phyloP scores from a whole-genome alignment of 2,888 invertebrate genomes.

The Lysandra coridon region DNA sequence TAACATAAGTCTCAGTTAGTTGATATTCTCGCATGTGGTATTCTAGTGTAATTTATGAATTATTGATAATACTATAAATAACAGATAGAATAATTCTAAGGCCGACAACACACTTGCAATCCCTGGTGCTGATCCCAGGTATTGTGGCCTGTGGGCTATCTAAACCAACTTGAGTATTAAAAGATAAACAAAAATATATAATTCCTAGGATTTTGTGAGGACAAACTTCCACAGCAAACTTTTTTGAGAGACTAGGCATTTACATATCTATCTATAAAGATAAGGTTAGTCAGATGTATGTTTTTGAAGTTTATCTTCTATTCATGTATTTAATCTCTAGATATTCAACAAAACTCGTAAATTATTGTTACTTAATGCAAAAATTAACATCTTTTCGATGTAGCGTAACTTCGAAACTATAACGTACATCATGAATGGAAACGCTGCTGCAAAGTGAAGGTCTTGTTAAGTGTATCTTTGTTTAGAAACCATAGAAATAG shows the following conservation, averaged over 20 bases:
- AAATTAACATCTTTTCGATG: background rate
- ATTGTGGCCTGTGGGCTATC: background rate
- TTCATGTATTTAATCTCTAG: background rate
- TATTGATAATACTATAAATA: background rate
- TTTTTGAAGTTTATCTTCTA: background rate
- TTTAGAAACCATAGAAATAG: constrained; percentile 1
- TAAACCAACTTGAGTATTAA: background rate
- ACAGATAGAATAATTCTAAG: background rate
- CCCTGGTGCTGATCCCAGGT: background rate
- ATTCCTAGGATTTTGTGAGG: background rate
- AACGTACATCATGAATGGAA: background rate
- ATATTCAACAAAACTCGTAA: background rate
- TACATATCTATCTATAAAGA: background rate
- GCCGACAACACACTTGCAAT: too few relatives aligned
- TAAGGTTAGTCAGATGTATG: background rate
- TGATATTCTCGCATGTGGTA: background rate
- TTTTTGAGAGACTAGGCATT: background rate
- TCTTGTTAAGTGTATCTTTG: background rate
- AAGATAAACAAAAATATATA: background rate
- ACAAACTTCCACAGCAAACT: background rate
- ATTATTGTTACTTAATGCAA: background rate
- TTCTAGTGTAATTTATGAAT: background rate
- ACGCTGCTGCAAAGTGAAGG: background rate
- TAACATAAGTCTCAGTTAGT: background rate
- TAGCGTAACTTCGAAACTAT: background rate